A percentile compares a stretch with the other conserved stretches of the same genome.
These are phyloP conservation scores for Synergus laeviventris DNA, from an alignment of 2,888 invertebrate species.

Conservation along the genomic window DNA sequence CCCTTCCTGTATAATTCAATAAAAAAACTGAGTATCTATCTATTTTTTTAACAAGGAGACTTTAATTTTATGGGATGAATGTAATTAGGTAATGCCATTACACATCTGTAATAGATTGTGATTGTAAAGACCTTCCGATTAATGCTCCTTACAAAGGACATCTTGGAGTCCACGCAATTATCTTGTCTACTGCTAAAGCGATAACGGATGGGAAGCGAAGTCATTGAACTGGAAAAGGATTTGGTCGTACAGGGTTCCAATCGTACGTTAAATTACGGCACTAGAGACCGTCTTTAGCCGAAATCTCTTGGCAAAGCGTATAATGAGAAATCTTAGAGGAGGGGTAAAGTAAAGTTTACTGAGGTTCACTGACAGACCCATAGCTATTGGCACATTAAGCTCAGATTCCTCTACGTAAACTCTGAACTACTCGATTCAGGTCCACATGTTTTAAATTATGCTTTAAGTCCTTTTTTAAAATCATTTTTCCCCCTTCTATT, in stretches of 20 bases:
- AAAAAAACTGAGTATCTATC: neutral
- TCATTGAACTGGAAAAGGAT: constrained; percentile 54
- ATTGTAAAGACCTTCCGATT: constrained; percentile 25
- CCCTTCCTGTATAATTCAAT: neutral
- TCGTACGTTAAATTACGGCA: constrained; percentile 38
- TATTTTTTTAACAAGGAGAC: neutral
- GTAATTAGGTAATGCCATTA: neutral
- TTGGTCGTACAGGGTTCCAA: constrained; percentile 33
- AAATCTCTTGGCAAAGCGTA: constrained; percentile 40
- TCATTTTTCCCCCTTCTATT: no score
- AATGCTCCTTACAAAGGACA: constrained; percentile 26
- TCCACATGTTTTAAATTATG: no score
- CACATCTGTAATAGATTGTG: neutral
- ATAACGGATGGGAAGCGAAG: constrained; percentile 46
- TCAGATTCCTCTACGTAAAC: neutral
- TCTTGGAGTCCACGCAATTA: constrained; percentile 47
- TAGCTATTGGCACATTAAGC: constrained; percentile 26
- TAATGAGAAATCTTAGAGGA: constrained; percentile 32
- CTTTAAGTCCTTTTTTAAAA: no score
- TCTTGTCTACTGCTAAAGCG: constrained; percentile 49
- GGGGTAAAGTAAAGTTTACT: constrained; percentile 11
- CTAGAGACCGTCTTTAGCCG: constrained; percentile 31
- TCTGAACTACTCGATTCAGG: neutral
- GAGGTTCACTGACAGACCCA: constrained; percentile 11
- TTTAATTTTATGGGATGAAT: neutral